These are phyloP conservation scores for Tamandua tetradactyla DNA, from an alignment of 2,797 vertebrate species.

Conservation along the genomic window DNA sequence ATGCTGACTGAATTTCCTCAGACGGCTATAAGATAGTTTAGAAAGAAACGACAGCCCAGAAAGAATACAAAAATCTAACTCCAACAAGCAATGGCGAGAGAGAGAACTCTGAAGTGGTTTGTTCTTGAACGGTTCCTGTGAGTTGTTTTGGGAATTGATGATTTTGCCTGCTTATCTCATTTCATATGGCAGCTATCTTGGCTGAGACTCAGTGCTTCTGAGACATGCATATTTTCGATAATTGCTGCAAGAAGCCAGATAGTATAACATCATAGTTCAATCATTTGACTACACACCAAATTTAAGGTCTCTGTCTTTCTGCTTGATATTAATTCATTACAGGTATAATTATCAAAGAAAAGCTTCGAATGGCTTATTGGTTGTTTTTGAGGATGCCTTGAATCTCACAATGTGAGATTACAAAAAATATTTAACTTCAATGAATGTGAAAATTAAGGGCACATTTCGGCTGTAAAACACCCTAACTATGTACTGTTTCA, in stretches of 20 bases:
- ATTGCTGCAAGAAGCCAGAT: background rate
- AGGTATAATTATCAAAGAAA: conserved; percentile 36
- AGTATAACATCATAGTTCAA: background rate
- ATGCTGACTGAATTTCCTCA: too few species aligned
- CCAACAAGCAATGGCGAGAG: too few species aligned
- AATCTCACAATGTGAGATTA: conserved; percentile 49
- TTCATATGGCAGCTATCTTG: conserved; percentile 48
- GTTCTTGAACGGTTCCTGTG: conserved; percentile 21
- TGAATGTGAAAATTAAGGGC: conserved; percentile 44
- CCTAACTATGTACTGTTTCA: conserved; percentile 8
- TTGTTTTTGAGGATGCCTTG: background rate
- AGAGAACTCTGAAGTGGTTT: too few species aligned
- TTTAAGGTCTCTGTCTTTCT: conserved; percentile 45
- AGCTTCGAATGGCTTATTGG: conserved; percentile 37
- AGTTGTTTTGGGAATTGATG: conserved; percentile 52
- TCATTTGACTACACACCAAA: background rate
- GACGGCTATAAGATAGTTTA: too few species aligned
- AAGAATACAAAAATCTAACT: too few species aligned
- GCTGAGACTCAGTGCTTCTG: conserved; percentile 5
- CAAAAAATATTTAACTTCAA: conserved; percentile 44
- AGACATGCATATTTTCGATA: background rate
- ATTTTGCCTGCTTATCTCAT: background rate
- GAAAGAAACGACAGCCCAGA: too few species aligned
- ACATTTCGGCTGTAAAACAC: conserved; percentile 34
- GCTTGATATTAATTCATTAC: conserved; percentile 41